Percentiles rank a stretch among this genome's conserved stretches.
phyloP scores from a whole-genome alignment of 2,113 vertebrate genomes.

The Pelusios castaneus region DNA sequence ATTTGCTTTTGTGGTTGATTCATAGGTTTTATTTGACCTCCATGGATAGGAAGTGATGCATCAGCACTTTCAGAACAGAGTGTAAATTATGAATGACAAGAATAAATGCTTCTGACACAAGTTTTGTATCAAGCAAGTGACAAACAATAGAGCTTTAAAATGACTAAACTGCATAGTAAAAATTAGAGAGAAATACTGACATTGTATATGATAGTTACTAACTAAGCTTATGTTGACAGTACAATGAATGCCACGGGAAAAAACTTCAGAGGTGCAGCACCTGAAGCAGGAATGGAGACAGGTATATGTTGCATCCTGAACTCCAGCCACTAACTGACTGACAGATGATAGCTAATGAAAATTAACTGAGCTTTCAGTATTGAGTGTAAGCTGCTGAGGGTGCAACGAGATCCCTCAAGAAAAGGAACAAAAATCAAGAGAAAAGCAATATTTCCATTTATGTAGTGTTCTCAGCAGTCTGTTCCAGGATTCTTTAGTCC shows the following conservation, averaged over 20 bases:
- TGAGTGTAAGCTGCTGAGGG: not conserved
- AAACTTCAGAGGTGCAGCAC: not conserved
- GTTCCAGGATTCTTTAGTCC: not conserved
- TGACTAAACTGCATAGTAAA: not conserved
- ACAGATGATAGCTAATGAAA: not conserved
- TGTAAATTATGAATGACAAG: not conserved
- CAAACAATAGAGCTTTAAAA: not conserved
- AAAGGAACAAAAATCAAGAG: not conserved
- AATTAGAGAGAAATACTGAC: not conserved
- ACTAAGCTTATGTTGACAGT: not conserved
- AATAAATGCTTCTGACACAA: not conserved
- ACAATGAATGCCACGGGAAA: not conserved
- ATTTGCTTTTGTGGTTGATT: not conserved
- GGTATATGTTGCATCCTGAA: not conserved
- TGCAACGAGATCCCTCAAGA: not conserved
- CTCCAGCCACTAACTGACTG: not conserved
- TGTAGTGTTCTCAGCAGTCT: not conserved
- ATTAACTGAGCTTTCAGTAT: not conserved
- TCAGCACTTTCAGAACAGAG: not conserved
- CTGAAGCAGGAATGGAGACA: not conserved
- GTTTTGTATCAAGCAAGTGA: not conserved
- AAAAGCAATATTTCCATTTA: not conserved
- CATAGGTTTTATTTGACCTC: not conserved
- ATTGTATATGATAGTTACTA: not conserved
- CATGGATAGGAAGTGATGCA: not conserved